These are phyloP conservation scores for Pollenia labialis DNA, from an alignment of 2,888 invertebrate genomes.

Conservation along the genomic window DNA sequence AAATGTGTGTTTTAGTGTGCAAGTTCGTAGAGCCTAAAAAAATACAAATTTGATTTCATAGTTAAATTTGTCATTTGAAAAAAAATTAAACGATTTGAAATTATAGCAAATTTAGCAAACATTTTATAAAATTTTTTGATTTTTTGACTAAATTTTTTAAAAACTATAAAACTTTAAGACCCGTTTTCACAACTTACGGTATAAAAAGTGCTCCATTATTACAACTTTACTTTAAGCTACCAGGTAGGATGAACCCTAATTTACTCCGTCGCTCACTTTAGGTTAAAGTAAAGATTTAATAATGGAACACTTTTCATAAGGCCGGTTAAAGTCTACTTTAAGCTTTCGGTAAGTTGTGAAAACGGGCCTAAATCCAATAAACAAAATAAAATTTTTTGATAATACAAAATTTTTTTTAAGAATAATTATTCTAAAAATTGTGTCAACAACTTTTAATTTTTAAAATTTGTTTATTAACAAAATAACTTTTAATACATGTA, in stretches of 20 bases:
- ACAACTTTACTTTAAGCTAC: too few species aligned
- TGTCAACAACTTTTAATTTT: constrained; percentile 1
- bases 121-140: not conserved
- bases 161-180: not conserved
- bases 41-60: constrained; percentile 59
- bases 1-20: not conserved
- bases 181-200: too few species aligned
- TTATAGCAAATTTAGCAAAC: constrained; percentile 29
- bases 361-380: constrained; percentile 12
- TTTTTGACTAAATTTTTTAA: not conserved
- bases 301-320: too few species aligned
- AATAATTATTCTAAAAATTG: not conserved
- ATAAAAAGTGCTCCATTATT: too few species aligned
- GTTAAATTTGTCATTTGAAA: constrained; percentile 32
- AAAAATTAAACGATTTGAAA: constrained; percentile 37
- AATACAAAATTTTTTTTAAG: too few species aligned
- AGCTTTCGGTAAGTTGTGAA: too few species aligned
- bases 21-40: not conserved
- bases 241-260: too few species aligned
- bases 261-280: too few species aligned
- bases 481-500: constrained; percentile 7
- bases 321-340: too few species aligned
- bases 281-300: too few species aligned
- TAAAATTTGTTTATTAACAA: not conserved
- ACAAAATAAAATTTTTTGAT: not conserved